These are phyloP conservation scores for Leptogaster cylindrica DNA, from an alignment of 2,888 invertebrate species.

Conservation along the genomic window DNA sequence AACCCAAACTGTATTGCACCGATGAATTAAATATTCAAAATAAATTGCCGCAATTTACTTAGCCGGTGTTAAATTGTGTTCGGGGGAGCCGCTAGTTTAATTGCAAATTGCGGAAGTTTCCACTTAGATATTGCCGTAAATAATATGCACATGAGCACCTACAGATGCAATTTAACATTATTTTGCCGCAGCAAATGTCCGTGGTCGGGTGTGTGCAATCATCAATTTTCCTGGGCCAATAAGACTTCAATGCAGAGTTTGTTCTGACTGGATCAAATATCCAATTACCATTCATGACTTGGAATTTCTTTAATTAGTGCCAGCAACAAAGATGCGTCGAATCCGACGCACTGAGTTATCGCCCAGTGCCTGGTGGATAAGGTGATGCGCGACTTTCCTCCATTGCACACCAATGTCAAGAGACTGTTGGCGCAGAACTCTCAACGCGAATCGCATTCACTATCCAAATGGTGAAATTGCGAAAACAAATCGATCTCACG, in stretches of 20 bases:
- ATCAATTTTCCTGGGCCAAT: constrained; percentile 8
- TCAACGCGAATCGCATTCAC: not conserved
- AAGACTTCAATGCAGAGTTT: not conserved
- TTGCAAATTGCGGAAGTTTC: constrained; percentile 33
- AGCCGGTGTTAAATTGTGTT: constrained; percentile 24
- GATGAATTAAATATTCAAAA: constrained; percentile 26
- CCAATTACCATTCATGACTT: constrained; percentile 11
- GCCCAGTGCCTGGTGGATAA: too few species aligned
- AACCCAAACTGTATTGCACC: not conserved
- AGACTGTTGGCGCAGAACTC: not conserved
- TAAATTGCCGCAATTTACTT: constrained; percentile 28
- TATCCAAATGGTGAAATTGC: not conserved
- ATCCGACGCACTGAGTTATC: not conserved
- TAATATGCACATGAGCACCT: constrained; percentile 8
- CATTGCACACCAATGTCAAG: too few species aligned
- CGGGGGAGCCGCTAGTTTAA: constrained; percentile 22
- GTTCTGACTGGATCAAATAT: not conserved
- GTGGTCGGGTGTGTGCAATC: not conserved
- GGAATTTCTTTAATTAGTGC: constrained; percentile 16
- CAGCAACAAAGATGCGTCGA: not conserved
- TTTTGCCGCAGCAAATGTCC: not conserved
- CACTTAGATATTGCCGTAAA: constrained; percentile 25
- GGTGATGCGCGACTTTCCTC: too few species aligned
- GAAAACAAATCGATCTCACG: constrained; percentile 29
- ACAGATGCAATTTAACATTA: constrained; percentile 33